phyloP scores from a whole-genome alignment of 2,113 vertebrate genomes.

The Cyphomyrus discorhynchus region DNA sequence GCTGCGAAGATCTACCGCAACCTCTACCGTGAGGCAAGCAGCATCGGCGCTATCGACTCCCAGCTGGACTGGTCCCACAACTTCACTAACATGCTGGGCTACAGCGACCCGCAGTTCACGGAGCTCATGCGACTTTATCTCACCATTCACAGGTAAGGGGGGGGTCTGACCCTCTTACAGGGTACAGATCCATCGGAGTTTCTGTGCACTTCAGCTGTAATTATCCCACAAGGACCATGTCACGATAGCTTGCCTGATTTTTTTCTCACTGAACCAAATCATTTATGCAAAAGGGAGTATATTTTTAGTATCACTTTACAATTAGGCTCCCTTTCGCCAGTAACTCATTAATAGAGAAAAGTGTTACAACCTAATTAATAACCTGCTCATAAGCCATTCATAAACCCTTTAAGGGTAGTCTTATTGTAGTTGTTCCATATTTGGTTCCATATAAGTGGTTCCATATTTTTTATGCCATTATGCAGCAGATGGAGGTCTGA shows the following conservation, averaged over 20 bases:
- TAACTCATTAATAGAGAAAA: not conserved
- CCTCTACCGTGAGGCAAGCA: constrained; percentile 88
- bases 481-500: not conserved
- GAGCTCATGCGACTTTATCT: constrained; percentile 97
- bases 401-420: not conserved
- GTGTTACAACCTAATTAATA: not conserved
- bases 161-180: not conserved
- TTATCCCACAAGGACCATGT: not conserved
- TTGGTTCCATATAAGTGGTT: not conserved
- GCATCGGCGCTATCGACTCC: constrained; percentile 92
- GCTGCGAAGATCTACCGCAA: constrained; percentile 98
- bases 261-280: not conserved
- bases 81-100: constrained; percentile 97
- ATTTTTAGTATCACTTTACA: not conserved
- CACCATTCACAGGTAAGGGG: constrained; percentile 86
- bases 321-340: not conserved
- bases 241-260: not conserved
- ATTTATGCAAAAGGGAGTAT: not conserved
- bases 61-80: constrained; percentile 96
- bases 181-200: not conserved
- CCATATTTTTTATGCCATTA: not conserved
- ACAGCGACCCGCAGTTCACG: constrained; percentile 80
- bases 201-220: not conserved
- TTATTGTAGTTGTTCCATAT: not conserved
- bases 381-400: not conserved